These are phyloP conservation scores for Dicycla oo DNA, from an alignment of 2,888 invertebrate genomes.

Conservation along the genomic window DNA sequence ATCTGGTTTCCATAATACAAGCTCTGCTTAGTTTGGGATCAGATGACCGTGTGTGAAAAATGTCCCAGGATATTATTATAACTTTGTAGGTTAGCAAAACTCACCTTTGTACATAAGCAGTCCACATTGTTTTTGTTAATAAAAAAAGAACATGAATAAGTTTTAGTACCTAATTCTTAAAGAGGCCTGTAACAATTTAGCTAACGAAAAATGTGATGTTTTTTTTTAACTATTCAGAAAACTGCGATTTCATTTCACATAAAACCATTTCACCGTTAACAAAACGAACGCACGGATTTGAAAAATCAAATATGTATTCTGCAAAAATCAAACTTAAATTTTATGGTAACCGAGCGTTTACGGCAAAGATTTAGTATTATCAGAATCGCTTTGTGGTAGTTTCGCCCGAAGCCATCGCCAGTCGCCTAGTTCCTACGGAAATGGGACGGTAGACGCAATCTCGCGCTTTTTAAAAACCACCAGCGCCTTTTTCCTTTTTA, in stretches of 20 bases:
- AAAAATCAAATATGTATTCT: constrained; percentile 27
- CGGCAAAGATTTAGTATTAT: constrained; percentile 51
- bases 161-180: neutral
- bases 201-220: neutral
- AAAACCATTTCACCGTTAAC: constrained; percentile 2
- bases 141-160: neutral
- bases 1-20: too few relatives aligned
- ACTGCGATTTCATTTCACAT: neutral
- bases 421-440: constrained; percentile 67
- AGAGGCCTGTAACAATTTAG: neutral
- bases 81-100: neutral
- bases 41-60: too few relatives aligned
- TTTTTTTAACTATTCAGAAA: constrained; percentile 3
- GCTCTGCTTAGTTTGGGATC: too few relatives aligned
- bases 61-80: too few relatives aligned
- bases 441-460: constrained; percentile 71
- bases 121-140: too few relatives aligned
- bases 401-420: constrained; percentile 62
- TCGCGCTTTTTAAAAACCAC: constrained; percentile 68
- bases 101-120: neutral
- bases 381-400: constrained; percentile 65
- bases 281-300: constrained; percentile 5
- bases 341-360: constrained; percentile 33
- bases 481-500: constrained; percentile 63
- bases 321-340: constrained; percentile 33